phyloP scores from a whole-genome alignment of 2,888 invertebrate species.

The Tupiocoris notatus region DNA sequence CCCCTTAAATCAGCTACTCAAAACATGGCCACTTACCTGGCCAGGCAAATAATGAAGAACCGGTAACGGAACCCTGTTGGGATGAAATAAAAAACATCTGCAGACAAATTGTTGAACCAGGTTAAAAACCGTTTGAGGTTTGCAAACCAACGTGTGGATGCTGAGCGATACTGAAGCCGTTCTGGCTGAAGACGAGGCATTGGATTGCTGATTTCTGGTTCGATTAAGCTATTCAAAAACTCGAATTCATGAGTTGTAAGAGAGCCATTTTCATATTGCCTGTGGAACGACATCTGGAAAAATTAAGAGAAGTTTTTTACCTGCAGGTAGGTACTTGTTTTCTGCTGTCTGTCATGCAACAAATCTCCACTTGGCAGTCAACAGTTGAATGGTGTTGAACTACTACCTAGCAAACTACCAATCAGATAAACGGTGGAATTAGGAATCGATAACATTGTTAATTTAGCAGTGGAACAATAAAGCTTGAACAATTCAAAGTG shows the following conservation, averaged over 20 bases:
- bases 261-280: constrained; percentile 25
- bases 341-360: too few relatives aligned
- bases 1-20: too few relatives aligned
- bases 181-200: constrained; percentile 11
- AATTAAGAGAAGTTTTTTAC: too few relatives aligned
- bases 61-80: constrained; percentile 3
- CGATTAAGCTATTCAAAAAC: constrained; percentile 8
- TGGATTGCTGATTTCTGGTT: constrained; percentile 1
- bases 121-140: not conserved
- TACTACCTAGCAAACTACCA: too few relatives aligned
- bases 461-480: too few relatives aligned
- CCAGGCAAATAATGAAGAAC: constrained; percentile 6
- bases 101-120: constrained; percentile 17
- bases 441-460: too few relatives aligned
- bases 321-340: too few relatives aligned
- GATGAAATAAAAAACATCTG: constrained; percentile 4
- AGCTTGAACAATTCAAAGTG: too few relatives aligned
- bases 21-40: not conserved
- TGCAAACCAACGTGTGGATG: not conserved
- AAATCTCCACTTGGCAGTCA: too few relatives aligned
- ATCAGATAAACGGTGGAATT: too few relatives aligned
- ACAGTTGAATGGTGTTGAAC: too few relatives aligned
- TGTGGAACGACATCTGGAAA: constrained; percentile 23
- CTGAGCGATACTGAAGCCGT: constrained; percentile 3
- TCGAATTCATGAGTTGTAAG: constrained; percentile 19